Base-by-base conservation (phyloP, 2,113 vertebrate species). In the Kryptolebias marmoratus region DNA sequence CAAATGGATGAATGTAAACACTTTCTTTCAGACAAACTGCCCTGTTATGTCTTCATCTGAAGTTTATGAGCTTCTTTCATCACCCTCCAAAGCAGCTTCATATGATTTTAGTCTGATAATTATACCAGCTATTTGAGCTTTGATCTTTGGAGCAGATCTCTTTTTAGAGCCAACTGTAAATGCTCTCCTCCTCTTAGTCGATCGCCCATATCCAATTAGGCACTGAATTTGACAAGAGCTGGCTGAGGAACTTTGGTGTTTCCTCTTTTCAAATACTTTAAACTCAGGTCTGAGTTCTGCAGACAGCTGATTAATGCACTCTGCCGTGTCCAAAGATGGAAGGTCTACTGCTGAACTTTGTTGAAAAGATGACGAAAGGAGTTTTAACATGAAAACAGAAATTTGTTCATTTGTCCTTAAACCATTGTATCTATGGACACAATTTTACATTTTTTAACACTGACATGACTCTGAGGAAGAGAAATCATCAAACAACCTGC, bases 171-270 rank as follows among this genome's bases (percentile, higher is more conserved):
- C 78, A 68, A 71, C 81, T 69, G 71, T 61, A 79, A 75, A 68
- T 67, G 66, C 65, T 52, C 59, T 80, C 64, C 64, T 83, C 75
- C 47, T 58, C 39, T 52, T 5, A 78, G 32, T 69, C 79, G 68
- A 85, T 91, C 90, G 90, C 70, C 75, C 81, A 3, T 78, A 82
- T 90, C 93, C 89, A 91, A 92, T 92, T 93, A 93, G 86, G 88
- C 64, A 72, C 48, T 63, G 75, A 81, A 77, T 88, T 85, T 91
- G 69, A 79, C 69, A 88, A 79, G 84, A 77, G 79, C 80, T 15
- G 49, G 79, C 80, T 15, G 49, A 49, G 72, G 55, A 90, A 90
- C 74, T 82, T 87, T 66, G 61, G 39, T 61, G 62, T 79, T 82
- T 82, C n/a, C 39, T 59, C 67, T 72, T 61, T 68, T 73, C 45